Percentiles rank a stretch among this genome's conserved stretches.
These are phyloP conservation scores for Hetaerina titia DNA, from an alignment of 2,888 invertebrate genomes.

Conservation along the genomic window DNA sequence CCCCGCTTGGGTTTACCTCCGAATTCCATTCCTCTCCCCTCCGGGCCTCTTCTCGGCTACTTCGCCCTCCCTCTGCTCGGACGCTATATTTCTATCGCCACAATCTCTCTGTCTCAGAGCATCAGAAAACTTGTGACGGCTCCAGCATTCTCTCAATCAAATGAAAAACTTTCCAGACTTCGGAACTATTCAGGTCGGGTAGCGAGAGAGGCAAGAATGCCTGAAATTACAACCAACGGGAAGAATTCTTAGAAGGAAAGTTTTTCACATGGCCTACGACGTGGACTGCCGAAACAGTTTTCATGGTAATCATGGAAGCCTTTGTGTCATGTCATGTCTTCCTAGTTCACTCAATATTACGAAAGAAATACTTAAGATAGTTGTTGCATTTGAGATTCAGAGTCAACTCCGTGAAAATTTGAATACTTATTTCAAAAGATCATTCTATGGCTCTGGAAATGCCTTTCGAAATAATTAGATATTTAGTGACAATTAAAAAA, in stretches of 20 bases:
- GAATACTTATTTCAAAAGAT: too few relatives aligned
- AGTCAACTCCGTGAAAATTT: too few relatives aligned
- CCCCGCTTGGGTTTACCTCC: neutral
- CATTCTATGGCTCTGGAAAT: too few relatives aligned
- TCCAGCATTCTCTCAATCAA: slow-evolving; percentile 41
- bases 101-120: neutral
- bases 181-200: neutral
- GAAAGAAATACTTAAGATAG: neutral
- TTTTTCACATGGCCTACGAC: neutral
- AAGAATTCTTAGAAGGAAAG: neutral
- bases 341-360: neutral
- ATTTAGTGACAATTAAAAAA: too few relatives aligned
- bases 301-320: neutral
- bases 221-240: neutral
- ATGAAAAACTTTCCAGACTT: slow-evolving; percentile 42
- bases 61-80: neutral
- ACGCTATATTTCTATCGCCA: neutral
- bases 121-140: slow-evolving; percentile 7
- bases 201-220: slow-evolving; percentile 3
- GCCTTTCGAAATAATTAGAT: too few relatives aligned
- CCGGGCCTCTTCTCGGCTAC: too few relatives aligned
- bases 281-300: neutral
- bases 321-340: neutral
- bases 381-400: too few relatives aligned
- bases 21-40: neutral